Evolutionary conservation across 2,888 invertebrate genomes (phyloP), one percentile per base, ranked within the genome.

Genomic region (Busseola fusca): DNA sequence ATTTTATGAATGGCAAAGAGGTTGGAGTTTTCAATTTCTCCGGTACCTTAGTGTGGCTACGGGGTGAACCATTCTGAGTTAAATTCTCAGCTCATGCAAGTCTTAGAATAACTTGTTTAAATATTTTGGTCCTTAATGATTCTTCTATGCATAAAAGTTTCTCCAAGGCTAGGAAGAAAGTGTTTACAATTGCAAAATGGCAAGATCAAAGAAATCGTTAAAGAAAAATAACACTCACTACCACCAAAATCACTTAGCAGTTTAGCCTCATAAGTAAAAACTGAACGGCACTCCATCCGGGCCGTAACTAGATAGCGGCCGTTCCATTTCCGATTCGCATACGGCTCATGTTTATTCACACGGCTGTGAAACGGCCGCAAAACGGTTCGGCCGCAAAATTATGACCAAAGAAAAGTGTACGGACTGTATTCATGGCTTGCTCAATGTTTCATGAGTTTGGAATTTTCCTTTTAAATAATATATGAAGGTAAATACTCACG

Each of bases 291-390:
- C 58, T 54, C 27, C 64, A 58, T 80, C 81, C 81, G 64, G 48
- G 3, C 64, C 54, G 64, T 67, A 76, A 81, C 77, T 67, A 81
- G 81, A 77, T 77, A 80, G 62, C 60, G 60, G 30, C 64, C 69
- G 62, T 67, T 69, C 60, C 52, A 80, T 80, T 81, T 81, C 80
- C 82, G 72, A 78, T 60, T 75, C 81, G 52, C 81, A 62, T 69
- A 73, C 67, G 59, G 30, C 71, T 80, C 81, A 80, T 80, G 81
- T 80, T 81, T 80, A 81, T 80, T 77, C 81, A 80, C 65, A 59
- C 52, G 64, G 27, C 21, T 57, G 65, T 40, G 71, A 65, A 76
- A 56, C 65, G 72, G 60, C 63, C 57, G 69, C 76, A 62, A 77
- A 79, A 80, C 69, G 81, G 69, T 80, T 77, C 54, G 42, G 59